Evolutionary conservation across 2,797 vertebrate genomes (phyloP).

Genomic region (Takifugu rubripes): DNA sequence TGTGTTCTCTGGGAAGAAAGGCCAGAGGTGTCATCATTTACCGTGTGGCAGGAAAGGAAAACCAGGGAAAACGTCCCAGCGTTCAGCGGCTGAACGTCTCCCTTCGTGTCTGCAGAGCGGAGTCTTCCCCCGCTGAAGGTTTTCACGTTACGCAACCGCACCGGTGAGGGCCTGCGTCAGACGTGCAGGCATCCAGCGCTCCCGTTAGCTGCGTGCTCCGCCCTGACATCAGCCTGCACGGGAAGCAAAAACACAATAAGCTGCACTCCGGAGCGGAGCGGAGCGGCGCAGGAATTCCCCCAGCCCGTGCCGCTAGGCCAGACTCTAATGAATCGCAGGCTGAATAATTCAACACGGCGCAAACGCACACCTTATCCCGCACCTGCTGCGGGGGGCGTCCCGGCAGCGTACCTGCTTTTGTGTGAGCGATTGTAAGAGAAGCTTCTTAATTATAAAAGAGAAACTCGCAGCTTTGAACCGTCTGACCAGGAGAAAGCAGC

Average conservation of each 20-base stretch:
- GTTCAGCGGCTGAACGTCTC: conserved; percentile 5
- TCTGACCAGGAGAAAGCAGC: conserved; percentile 50
- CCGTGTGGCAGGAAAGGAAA: background rate
- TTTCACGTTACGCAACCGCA: conserved; percentile 43
- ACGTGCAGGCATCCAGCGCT: conserved; percentile 41
- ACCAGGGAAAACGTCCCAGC: conserved; percentile 5
- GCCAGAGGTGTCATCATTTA: background rate
- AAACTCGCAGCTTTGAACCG: conserved; percentile 50
- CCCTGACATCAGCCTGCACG: conserved; percentile 37
- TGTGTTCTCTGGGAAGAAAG: conserved; percentile 1
- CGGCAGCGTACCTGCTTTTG: conserved; percentile 31
- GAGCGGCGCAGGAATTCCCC: conserved; percentile 67
- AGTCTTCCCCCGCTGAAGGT: conserved; percentile 20
- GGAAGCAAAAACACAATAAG: conserved; percentile 63
- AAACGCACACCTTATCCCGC: conserved; percentile 52
- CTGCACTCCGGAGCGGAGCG: conserved; percentile 35
- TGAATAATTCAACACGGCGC: conserved; percentile 57
- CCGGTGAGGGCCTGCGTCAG: conserved; percentile 28
- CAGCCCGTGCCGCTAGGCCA: conserved; percentile 56
- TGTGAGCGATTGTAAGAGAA: conserved; percentile 15
- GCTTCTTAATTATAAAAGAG: conserved; percentile 37
- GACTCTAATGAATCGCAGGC: conserved; percentile 71
- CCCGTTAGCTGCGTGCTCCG: conserved; percentile 33
- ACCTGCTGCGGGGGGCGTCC: conserved; percentile 52
- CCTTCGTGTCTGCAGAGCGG: conserved; percentile 22